Percentiles rank a stretch among this genome's conserved stretches.
These are phyloP conservation scores for Cephalopholis sonnerati DNA, from an alignment of 2,113 vertebrate genomes.

Conservation along the genomic window DNA sequence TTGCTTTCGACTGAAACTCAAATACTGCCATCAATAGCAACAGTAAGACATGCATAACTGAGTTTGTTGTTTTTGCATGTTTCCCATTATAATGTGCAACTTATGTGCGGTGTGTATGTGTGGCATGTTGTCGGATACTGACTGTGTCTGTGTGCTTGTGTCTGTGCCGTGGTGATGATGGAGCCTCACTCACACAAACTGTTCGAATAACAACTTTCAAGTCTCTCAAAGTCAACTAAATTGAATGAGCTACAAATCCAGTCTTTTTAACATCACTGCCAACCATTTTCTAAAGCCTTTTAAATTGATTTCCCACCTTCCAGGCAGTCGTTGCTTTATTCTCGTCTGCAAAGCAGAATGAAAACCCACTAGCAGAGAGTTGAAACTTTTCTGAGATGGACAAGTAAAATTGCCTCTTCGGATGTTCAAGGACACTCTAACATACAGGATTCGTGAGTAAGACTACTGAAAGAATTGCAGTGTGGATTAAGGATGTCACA, in stretches of 20 bases:
- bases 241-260: slow-evolving; percentile 8
- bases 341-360: slow-evolving; percentile 8
- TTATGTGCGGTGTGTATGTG: background rate
- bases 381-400: slow-evolving; percentile 6
- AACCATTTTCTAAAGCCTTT: slow-evolving; percentile 36
- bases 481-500: background rate
- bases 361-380: slow-evolving; percentile 25
- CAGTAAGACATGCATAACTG: background rate
- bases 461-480: background rate
- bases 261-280: slow-evolving; percentile 12
- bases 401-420: background rate
- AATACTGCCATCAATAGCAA: background rate
- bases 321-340: background rate
- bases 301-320: slow-evolving; percentile 30
- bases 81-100: background rate
- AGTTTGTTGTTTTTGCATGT: slow-evolving; percentile 9
- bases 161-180: background rate
- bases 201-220: background rate
- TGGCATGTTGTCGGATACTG: background rate
- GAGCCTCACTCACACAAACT: slow-evolving; percentile 8
- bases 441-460: background rate
- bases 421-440: slow-evolving; percentile 19
- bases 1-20: background rate
- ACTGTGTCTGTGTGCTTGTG: background rate
- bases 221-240: slow-evolving; percentile 14